Conservation (phyloP, 2,888 invertebrate species). For the Himalopsyche tibetana region DNA sequence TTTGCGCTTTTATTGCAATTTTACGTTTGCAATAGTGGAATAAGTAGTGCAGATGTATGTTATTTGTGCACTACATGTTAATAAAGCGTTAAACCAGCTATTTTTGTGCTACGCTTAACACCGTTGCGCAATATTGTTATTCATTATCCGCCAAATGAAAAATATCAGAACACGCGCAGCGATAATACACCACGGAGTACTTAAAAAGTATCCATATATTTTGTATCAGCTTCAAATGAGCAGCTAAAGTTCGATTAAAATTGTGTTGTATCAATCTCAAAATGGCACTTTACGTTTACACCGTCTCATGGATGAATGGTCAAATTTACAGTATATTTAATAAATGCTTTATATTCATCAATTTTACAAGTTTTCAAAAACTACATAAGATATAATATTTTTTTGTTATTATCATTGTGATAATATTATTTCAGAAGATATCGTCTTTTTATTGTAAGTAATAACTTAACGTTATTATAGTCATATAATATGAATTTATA, state of each 20-base stretch:
- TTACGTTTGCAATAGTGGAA: constrained; percentile 62
- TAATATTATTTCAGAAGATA: too few species aligned
- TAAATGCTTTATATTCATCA: too few species aligned
- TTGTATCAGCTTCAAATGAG: not conserved
- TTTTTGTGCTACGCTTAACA: not conserved
- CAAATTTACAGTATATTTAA: not conserved
- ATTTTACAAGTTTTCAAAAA: too few species aligned
- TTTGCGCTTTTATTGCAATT: constrained; percentile 58
- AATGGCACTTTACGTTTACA: not conserved
- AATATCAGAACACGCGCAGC: not conserved
- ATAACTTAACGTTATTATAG: too few species aligned
- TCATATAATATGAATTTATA: too few species aligned
- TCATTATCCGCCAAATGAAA: constrained; percentile 23
- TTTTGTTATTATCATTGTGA: too few species aligned
- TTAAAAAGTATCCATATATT: not conserved
- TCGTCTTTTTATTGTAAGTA: too few species aligned
- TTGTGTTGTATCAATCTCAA: not conserved
- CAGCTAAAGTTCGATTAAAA: not conserved
- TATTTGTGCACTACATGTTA: constrained; percentile 62
- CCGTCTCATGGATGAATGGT: not conserved
- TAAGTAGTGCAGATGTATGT: constrained; percentile 61
- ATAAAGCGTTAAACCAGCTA: constrained; percentile 47
- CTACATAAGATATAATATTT: too few species aligned
- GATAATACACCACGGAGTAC: not conserved
- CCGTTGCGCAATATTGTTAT: not conserved